A percentile compares a stretch with the other conserved stretches of the same genome.
Evolutionary conservation across 2,888 invertebrate species (phyloP).

Genomic region (Phania funesta): DNA sequence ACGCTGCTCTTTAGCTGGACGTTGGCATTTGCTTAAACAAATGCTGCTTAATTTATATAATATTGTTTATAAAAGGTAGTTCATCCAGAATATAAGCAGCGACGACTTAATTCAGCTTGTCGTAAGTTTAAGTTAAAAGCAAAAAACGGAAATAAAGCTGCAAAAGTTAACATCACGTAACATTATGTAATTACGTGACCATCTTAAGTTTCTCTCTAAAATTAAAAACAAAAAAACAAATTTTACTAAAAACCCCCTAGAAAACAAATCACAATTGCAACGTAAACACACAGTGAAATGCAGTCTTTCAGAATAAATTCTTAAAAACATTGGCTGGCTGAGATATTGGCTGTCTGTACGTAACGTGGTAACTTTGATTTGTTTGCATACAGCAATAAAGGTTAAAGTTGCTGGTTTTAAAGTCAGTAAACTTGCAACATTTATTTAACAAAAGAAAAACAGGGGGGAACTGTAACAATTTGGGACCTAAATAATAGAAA

Average conservation of each 20-base stretch:
- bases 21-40: neutral
- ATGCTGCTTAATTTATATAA: constrained; percentile 21
- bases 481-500: constrained; percentile 34
- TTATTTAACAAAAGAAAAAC: neutral
- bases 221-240: neutral
- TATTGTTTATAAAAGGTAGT: neutral
- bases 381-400: constrained; percentile 54
- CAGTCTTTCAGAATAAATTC: constrained; percentile 19
- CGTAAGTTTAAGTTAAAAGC: neutral
- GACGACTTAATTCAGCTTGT: constrained; percentile 31
- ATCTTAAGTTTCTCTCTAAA: constrained; percentile 55
- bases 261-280: constrained; percentile 18
- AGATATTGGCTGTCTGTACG: constrained; percentile 7
- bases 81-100: constrained; percentile 17
- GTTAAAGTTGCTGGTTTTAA: constrained; percentile 58
- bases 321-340: constrained; percentile 13
- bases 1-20: too few relatives aligned
- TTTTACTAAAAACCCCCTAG: neutral
- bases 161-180: constrained; percentile 69
- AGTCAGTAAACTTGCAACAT: constrained; percentile 47
- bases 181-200: constrained; percentile 70
- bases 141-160: neutral
- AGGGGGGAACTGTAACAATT: neutral
- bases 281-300: neutral
- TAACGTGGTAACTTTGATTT: constrained; percentile 53